Evolutionary conservation across 2,113 vertebrate species (phyloP).

Genomic region (Tragelaphus scriptus): DNA sequence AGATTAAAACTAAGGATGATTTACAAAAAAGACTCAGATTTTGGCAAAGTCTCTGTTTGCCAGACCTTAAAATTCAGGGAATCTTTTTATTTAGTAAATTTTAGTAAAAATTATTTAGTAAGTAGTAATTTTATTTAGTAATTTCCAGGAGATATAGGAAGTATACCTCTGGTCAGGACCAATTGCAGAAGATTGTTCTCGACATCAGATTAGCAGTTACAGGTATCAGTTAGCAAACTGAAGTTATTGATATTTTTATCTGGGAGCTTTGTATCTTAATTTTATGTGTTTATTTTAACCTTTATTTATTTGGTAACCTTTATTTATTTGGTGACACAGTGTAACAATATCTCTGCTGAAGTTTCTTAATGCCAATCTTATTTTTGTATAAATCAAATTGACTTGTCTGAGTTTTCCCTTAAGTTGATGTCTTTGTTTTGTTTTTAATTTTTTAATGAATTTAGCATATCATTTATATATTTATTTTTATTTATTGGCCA

Average conservation of each 20-base stretch:
- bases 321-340: neutral
- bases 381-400: constrained; percentile 22
- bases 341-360: neutral
- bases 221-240: neutral
- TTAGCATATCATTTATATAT: neutral
- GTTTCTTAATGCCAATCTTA: neutral
- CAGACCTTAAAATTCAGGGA: constrained; percentile 8
- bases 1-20: neutral
- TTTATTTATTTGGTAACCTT: neutral
- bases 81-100: neutral
- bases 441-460: neutral
- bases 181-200: constrained; percentile 18
- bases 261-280: neutral
- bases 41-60: neutral
- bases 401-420: neutral
- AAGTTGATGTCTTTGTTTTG: neutral
- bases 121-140: neutral
- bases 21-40: neutral
- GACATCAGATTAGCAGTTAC: neutral
- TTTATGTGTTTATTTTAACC: neutral
- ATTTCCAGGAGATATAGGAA: constrained; percentile 12
- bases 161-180: neutral
- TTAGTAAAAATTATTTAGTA: neutral
- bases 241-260: constrained; percentile 2
- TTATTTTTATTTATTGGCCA: neutral